phyloP scores from a whole-genome alignment of 2,797 vertebrate species.

The Dermochelys coriacea region DNA sequence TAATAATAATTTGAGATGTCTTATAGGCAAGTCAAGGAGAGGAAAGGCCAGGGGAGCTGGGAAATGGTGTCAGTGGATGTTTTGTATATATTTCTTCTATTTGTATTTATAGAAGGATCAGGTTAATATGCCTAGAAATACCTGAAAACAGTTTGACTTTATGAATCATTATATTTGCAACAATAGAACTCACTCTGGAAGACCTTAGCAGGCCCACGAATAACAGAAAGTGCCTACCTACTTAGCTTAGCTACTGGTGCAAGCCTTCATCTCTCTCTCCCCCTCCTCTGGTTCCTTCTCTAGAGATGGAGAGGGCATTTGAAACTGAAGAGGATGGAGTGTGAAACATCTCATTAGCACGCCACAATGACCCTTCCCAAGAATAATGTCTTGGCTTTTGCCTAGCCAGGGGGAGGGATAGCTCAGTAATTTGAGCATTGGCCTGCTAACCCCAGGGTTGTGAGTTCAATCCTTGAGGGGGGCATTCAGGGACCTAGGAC shows the following conservation, averaged over 20 bases:
- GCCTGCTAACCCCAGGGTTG: too few species aligned
- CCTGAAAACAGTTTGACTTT: slow-evolving; percentile 74
- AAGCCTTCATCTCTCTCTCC: not conserved
- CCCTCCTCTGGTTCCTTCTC: not conserved
- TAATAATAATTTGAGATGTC: not conserved
- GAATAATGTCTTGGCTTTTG: not conserved
- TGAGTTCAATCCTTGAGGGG: too few species aligned
- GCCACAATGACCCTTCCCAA: not conserved
- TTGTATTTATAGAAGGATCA: slow-evolving; percentile 90
- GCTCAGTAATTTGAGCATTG: too few species aligned
- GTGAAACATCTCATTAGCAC: not conserved
- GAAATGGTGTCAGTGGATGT: slow-evolving; percentile 74
- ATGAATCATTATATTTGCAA: not conserved
- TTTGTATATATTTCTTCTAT: slow-evolving; percentile 86
- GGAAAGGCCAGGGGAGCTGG: not conserved
- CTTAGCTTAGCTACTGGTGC: not conserved
- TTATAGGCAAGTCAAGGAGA: not conserved
- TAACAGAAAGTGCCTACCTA: not conserved
- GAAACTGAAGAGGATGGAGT: not conserved
- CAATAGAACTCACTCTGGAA: not conserved
- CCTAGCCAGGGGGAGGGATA: not conserved
- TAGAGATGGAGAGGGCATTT: not conserved
- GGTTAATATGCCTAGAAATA: slow-evolving; percentile 81
- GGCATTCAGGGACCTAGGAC: too few species aligned
- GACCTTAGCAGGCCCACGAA: not conserved